Evolutionary conservation across 1,140 invertebrate species (phyloP).

Genomic region (Drosophila elegans): DNA sequence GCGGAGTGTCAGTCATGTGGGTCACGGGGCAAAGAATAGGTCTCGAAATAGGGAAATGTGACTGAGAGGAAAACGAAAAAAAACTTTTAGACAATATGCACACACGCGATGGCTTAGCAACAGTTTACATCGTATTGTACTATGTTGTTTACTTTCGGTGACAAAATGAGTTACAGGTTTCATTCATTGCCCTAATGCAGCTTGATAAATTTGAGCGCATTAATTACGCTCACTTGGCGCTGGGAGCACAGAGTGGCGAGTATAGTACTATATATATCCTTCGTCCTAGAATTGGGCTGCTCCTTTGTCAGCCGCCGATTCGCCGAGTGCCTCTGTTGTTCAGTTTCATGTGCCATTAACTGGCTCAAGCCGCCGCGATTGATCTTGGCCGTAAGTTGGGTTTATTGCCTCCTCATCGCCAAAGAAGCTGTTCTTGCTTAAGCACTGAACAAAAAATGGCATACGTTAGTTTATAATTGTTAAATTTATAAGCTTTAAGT

Average conservation of each 20-base stretch:
- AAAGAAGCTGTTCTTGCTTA: neutral
- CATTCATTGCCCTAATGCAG: slow-evolving; percentile 78
- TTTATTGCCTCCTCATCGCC: slow-evolving; percentile 36
- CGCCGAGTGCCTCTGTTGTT: slow-evolving; percentile 42
- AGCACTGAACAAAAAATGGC: slow-evolving; percentile 12
- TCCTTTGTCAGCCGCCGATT: slow-evolving; percentile 38
- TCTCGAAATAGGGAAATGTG: slow-evolving; percentile 21
- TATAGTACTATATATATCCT: neutral
- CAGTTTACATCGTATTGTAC: slow-evolving; percentile 69
- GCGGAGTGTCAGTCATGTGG: slow-evolving; percentile 54
- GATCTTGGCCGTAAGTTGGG: slow-evolving; percentile 69
- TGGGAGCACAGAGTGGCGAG: neutral
- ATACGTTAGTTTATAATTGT: neutral
- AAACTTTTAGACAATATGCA: slow-evolving; percentile 54
- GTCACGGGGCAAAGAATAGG: slow-evolving; percentile 31
- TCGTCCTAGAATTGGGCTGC: neutral
- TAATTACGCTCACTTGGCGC: slow-evolving; percentile 71
- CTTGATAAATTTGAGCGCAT: slow-evolving; percentile 76
- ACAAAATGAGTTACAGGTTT: slow-evolving; percentile 82
- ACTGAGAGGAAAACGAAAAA: slow-evolving; percentile 6
- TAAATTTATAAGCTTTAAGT: no score
- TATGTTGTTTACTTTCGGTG: slow-evolving; percentile 66
- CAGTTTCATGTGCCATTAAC: slow-evolving; percentile 81
- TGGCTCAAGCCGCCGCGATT: slow-evolving; percentile 75
- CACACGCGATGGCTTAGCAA: slow-evolving; percentile 73